phyloP scores from a whole-genome alignment of 2,113 vertebrate genomes.

The Holacanthus passer region DNA sequence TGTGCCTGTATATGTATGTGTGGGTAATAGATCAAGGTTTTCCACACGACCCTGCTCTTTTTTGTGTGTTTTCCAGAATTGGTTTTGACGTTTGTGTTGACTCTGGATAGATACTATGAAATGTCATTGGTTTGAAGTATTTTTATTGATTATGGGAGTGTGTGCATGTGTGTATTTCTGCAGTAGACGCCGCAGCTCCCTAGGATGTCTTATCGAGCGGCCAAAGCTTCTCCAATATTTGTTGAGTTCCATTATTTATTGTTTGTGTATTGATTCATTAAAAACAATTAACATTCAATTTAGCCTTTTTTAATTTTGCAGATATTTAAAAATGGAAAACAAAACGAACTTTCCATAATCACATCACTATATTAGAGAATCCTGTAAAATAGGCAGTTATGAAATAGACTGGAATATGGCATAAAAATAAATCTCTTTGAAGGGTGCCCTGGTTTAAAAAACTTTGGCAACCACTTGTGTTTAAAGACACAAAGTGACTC shows the following conservation, averaged over 20 bases:
- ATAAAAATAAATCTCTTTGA: not conserved
- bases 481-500: conserved; percentile 2
- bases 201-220: not conserved
- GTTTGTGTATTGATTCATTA: not conserved
- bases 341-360: not conserved
- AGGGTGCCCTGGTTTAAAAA: not conserved
- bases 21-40: not conserved
- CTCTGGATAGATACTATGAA: not conserved
- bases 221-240: not conserved
- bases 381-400: not conserved
- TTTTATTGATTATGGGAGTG: not conserved
- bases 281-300: not conserved
- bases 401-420: not conserved
- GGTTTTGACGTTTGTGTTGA: conserved; percentile 25
- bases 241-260: not conserved
- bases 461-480: not conserved
- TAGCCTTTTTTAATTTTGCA: not conserved
- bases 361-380: not conserved
- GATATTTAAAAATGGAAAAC: not conserved
- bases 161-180: not conserved
- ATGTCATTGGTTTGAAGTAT: not conserved
- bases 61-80: conserved; percentile 24
- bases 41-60: conserved; percentile 12
- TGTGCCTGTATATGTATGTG: not conserved
- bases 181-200: not conserved